Base-by-base conservation (phyloP, 2,888 invertebrate genomes). In the Siphlonurus alternatus region DNA sequence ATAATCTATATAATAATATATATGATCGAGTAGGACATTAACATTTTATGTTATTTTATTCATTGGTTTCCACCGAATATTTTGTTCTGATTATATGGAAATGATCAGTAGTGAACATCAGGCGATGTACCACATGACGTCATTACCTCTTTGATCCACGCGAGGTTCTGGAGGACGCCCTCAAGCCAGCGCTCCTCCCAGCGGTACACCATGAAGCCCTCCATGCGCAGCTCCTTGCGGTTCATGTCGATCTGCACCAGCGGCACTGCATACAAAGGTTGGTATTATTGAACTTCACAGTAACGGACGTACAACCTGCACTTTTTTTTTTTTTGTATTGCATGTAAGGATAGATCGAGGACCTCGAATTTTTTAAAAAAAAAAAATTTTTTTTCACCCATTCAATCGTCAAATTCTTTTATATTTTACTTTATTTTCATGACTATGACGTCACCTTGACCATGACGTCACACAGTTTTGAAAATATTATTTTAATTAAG, bases 141-240 rank as follows among this genome's bases (percentile, higher is more conserved):
- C 53, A 56, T 24, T 67, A 73, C 75, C 70, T 85, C 81, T 61
- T 76, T 74, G 65, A 88, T 75, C 84, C 83, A 85, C 65, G 79
- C 73, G n/a, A 81, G 70, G 74, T 87, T 85, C 68, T 83, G 81
- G 25, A 77, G 71, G 25, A 85, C 78, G 1, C 84, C 87, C 73
- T 86, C 85, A 23, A 76, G 71, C 82, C 81, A 85, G 64, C 82
- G 77, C 66, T 81, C 74, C 1, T 66, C 63, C 84, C 85, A 88
- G 25, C 79, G 76, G 5, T 62, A 61, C 0, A 79, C 78, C 15
- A 76, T 70, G 67, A 87, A 85, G 1, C 87, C 87, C 76, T 85
- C 81, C 70, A 87, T 76, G 69, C 77, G 80, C 61, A 88, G 70
- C 70, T 85, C 79, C 18, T 81, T 80, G 38, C 75, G 75, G 0